These are phyloP conservation scores for Trachymyrmex septentrionalis DNA, from an alignment of 1,140 invertebrate genomes.

Conservation along the genomic window DNA sequence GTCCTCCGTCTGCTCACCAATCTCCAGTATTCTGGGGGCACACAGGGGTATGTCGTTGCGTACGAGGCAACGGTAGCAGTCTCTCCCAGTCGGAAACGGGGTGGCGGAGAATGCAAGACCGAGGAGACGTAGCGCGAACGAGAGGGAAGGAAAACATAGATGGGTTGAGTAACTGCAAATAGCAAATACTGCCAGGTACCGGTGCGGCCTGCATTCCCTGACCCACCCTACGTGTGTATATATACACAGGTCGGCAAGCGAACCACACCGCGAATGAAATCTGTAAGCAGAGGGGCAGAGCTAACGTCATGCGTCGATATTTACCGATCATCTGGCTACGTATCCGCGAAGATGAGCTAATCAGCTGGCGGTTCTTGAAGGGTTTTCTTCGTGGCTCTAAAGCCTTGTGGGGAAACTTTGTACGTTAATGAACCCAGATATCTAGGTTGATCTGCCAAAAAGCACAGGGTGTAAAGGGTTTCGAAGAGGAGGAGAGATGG, in stretches of 20 bases:
- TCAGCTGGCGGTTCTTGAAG: conserved; percentile 38
- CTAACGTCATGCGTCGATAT: conserved; percentile 62
- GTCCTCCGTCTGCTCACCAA: neutral
- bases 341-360: conserved; percentile 65
- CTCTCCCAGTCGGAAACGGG: neutral
- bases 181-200: conserved; percentile 74
- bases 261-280: conserved; percentile 72
- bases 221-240: conserved; percentile 56
- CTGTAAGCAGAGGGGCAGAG: conserved; percentile 37
- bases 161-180: conserved; percentile 75
- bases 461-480: conserved; percentile 33
- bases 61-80: conserved; percentile 43
- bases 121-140: neutral
- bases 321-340: conserved; percentile 63
- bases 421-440: conserved; percentile 70
- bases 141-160: conserved; percentile 61
- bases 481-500: neutral
- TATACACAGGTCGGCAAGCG: conserved; percentile 57
- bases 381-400: conserved; percentile 27
- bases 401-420: conserved; percentile 58
- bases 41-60: conserved; percentile 51
- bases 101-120: conserved; percentile 11
- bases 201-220: conserved; percentile 57
- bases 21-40: conserved; percentile 21
- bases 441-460: conserved; percentile 52